phyloP scores from a whole-genome alignment of 2,888 invertebrate genomes.

The Agrilus mali region DNA sequence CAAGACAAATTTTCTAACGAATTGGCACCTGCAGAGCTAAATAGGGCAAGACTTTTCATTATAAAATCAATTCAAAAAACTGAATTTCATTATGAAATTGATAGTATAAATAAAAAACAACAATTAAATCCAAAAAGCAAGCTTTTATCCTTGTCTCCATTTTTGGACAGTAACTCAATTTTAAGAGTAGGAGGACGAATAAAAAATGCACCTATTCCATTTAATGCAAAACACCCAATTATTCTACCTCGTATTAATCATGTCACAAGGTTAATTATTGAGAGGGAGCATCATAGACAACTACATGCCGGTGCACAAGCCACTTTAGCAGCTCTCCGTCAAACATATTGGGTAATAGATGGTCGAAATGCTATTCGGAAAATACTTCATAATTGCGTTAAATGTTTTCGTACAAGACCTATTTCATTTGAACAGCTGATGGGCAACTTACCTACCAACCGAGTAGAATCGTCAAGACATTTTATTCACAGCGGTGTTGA shows the following conservation, averaged over 20 bases:
- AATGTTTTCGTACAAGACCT: slow-evolving; percentile 7
- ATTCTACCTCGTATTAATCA: slow-evolving; percentile 3
- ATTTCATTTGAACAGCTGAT: slow-evolving; percentile 10
- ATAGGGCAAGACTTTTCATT: no score
- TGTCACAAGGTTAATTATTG: slow-evolving; percentile 2
- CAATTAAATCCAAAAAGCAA: no score
- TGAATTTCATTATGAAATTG: no score
- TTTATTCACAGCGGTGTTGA: slow-evolving; percentile 18
- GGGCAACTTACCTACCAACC: slow-evolving; percentile 17
- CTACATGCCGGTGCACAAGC: slow-evolving; percentile 9
- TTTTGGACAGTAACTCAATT: slow-evolving; percentile 9
- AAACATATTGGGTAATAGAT: slow-evolving; percentile 6
- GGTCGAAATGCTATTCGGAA: slow-evolving; percentile 4
- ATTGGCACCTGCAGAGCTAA: no score
- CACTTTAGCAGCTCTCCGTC: slow-evolving; percentile 7
- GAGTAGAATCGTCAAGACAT: slow-evolving; percentile 14
- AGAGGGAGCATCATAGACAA: not conserved
- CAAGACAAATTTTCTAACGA: no score
- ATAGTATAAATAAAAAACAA: no score
- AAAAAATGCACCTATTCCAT: slow-evolving; percentile 3
- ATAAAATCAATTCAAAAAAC: no score
- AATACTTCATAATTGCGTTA: slow-evolving; percentile 3
- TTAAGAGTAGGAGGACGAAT: slow-evolving; percentile 10
- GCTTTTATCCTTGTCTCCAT: slow-evolving; percentile 10
- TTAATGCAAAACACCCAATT: slow-evolving; percentile 7